Conservation (phyloP, 2,797 vertebrate genomes). For the Xiphorhynchus erythropygius region DNA sequence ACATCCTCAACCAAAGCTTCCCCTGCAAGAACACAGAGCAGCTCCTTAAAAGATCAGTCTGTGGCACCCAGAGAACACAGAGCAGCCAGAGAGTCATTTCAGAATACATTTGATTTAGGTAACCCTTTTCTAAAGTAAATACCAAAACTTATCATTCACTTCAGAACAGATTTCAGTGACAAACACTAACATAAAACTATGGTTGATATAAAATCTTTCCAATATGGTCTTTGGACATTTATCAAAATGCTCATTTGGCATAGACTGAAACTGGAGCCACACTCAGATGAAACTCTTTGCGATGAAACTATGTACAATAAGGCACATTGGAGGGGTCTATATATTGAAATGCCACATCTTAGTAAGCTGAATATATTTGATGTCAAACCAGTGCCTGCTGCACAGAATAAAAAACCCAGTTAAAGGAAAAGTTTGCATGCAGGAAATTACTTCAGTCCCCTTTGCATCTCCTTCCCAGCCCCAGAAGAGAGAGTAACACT, state of each 20-base stretch:
- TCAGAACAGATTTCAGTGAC: not conserved
- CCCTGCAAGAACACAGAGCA: not conserved
- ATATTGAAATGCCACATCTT: not conserved
- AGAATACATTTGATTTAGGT: not conserved
- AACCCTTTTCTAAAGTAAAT: not conserved
- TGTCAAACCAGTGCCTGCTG: not conserved
- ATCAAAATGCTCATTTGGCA: not conserved
- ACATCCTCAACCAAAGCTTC: not conserved
- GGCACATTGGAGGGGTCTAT: not conserved
- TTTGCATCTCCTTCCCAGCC: not conserved
- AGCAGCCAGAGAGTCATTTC: not conserved
- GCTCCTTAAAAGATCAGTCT: not conserved
- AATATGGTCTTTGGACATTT: not conserved
- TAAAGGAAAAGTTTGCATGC: not conserved
- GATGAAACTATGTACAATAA: not conserved
- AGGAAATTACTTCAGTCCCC: constrained; percentile 13
- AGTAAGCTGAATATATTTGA: not conserved
- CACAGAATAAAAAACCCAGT: not conserved
- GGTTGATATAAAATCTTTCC: not conserved
- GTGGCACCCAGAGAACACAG: not conserved
- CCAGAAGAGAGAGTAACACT: not conserved
- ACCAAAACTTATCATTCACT: not conserved
- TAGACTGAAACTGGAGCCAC: not conserved
- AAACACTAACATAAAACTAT: not conserved
- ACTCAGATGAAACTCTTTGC: not conserved